Base-by-base conservation (phyloP, 2,113 vertebrate genomes). In the Nibea coibor region DNA sequence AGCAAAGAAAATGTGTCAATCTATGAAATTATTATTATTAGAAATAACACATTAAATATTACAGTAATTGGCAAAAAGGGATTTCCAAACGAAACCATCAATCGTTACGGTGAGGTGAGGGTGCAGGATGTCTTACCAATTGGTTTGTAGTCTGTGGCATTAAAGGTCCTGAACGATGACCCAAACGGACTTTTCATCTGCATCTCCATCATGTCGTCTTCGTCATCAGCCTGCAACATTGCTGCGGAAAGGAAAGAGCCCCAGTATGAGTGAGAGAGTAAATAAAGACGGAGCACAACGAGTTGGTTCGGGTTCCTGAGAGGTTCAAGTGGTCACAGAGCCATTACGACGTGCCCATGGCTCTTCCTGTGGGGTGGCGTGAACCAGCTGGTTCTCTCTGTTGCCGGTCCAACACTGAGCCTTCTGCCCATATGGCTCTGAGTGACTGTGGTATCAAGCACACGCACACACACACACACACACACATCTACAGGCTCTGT, bases 161-260 rank as follows among this genome's bases (percentile, higher is more conserved):
- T 98, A 87, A 99, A 99, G 26, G 98, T 99, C 80, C 98, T 96
- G 89, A 99, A 99, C 20, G 98, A 99, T 26, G 98, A 99, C n/a
- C 98, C 98, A 82, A 99, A 99, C 0, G 98, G 98, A 88, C 97
- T 99, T 89, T 98, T 98, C 97, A 99, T 99, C 91, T 97, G 97
- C 91, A 99, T 97, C 87, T 98, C 98, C 93, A 99, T 94, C 89
- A 99, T 95, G 83, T 99, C 97, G 64, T 99, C 98, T 90, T 99
- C 98, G 86, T 99, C 98, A 80, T 99, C 98, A 26, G 98, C 97
- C 92, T 99, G 98, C 80, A 99, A 85, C 98, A 99, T 99, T 79
- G 98, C 98, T 99, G 87, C 17, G 81, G 81, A 90, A 28, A 83
- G 11, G 14, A 80, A 42, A 80, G 19, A 58, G 54, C 10, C 31